phyloP scores from a whole-genome alignment of 1,140 invertebrate genomes.

The Drosophila murphyi region DNA sequence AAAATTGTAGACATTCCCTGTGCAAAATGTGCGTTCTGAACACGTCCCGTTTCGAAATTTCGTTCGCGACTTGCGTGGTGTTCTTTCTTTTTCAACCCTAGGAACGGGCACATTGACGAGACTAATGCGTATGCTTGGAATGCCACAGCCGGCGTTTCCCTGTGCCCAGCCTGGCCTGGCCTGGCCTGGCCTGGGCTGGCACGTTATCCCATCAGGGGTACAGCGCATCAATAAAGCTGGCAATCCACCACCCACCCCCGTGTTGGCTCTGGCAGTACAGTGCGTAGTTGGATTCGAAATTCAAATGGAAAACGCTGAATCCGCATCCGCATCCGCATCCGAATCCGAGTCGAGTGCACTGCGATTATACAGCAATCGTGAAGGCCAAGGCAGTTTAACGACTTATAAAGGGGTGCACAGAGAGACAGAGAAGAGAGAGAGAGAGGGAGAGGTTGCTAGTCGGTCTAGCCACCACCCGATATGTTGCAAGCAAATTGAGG shows the following conservation, averaged over 20 bases:
- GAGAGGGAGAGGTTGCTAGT: no score
- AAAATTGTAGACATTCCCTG: slow-evolving; percentile 14
- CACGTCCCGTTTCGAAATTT: slow-evolving; percentile 63
- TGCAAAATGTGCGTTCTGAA: slow-evolving; percentile 2
- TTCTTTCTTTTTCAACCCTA: slow-evolving; percentile 57
- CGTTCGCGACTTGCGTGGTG: slow-evolving; percentile 40
- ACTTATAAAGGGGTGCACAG: not conserved
- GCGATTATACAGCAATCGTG: slow-evolving; percentile 10
- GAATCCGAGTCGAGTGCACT: slow-evolving; percentile 13
- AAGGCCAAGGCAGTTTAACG: not conserved
- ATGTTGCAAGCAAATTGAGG: no score
- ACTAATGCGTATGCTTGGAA: slow-evolving; percentile 34
- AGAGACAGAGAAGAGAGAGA: no score
- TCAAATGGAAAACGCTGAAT: not conserved
- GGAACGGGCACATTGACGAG: slow-evolving; percentile 1
- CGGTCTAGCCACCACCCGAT: slow-evolving; percentile 4
- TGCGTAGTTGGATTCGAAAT: slow-evolving; percentile 64
- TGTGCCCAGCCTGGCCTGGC: slow-evolving; percentile 4
- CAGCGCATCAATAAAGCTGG: not conserved
- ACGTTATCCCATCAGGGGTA: slow-evolving; percentile 9
- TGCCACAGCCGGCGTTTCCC: slow-evolving; percentile 31
- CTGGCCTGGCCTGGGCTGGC: not conserved
- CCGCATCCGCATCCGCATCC: no score
- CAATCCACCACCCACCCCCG: slow-evolving; percentile 35
- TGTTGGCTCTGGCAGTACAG: not conserved